phyloP scores from a whole-genome alignment of 2,888 invertebrate genomes.

The Microdon myrmicae region DNA sequence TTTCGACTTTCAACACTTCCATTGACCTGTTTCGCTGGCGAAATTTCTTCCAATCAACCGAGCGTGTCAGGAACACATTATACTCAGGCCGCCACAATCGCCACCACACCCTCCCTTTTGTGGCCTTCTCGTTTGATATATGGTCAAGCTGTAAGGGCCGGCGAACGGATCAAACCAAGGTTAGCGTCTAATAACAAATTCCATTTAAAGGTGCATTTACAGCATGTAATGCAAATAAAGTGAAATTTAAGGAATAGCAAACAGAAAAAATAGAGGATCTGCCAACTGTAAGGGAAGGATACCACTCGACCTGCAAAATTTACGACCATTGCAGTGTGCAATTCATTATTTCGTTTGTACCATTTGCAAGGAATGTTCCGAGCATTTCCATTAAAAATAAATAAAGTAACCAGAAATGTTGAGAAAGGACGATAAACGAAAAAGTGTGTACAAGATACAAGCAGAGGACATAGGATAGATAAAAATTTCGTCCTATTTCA shows the following conservation, averaged over 20 bases:
- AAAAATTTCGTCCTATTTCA: constrained; percentile 20
- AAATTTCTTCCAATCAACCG: background rate
- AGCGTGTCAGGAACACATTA: constrained; percentile 7
- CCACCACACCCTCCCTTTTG: background rate
- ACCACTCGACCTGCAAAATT: constrained; percentile 28
- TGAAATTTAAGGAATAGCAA: too few relatives aligned
- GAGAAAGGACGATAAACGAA: constrained; percentile 2
- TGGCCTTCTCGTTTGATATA: constrained; percentile 23
- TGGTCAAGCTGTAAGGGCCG: constrained; percentile 12
- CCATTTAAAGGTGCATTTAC: constrained; percentile 40
- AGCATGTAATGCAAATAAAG: constrained; percentile 37
- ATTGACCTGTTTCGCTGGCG: constrained; percentile 15
- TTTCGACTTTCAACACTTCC: constrained; percentile 31
- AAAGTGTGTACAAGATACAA: constrained; percentile 19
- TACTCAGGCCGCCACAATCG: background rate
- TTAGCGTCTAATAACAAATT: constrained; percentile 30
- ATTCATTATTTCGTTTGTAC: constrained; percentile 30
- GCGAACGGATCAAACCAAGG: background rate
- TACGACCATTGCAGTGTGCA: constrained; percentile 38
- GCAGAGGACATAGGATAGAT: constrained; percentile 12
- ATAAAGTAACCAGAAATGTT: background rate
- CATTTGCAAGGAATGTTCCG: background rate
- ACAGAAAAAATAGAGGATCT: constrained; percentile 25
- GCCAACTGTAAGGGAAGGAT: constrained; percentile 15
- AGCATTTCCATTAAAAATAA: background rate